A percentile compares a stretch with the other conserved stretches of the same genome.
These are phyloP conservation scores for Lacanobia oleracea DNA, from an alignment of 2,888 invertebrate species.

Conservation along the genomic window DNA sequence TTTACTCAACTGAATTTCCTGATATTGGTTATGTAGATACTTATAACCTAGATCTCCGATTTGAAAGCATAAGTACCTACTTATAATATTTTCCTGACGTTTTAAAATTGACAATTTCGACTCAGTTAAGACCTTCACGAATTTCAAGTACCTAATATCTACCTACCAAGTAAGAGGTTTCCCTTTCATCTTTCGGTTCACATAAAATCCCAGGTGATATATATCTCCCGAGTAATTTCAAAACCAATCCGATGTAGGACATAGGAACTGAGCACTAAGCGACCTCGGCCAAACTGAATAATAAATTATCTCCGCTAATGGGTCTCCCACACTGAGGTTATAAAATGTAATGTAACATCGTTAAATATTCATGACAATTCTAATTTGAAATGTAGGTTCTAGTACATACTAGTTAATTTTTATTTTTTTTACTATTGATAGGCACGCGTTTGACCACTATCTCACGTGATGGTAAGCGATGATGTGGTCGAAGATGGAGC, in stretches of 20 bases:
- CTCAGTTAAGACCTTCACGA: constrained; percentile 1
- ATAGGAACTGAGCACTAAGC: constrained; percentile 15
- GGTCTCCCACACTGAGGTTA: constrained; percentile 10
- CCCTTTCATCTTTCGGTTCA: constrained; percentile 17
- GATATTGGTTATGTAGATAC: background rate
- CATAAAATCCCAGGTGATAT: constrained; percentile 25
- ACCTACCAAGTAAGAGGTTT: background rate
- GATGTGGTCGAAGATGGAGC: no score
- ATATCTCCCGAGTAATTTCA: constrained; percentile 29
- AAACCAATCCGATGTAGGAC: constrained; percentile 34
- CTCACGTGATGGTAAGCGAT: no score
- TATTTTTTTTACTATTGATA: no score
- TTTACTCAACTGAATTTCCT: background rate
- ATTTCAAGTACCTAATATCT: constrained; percentile 1
- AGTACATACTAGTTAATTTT: constrained; percentile 11
- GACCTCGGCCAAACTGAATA: constrained; percentile 32
- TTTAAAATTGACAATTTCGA: background rate
- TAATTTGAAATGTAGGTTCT: constrained; percentile 6
- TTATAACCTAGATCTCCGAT: no score
- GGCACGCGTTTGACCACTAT: no score
- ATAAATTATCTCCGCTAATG: constrained; percentile 32
- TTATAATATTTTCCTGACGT: background rate
- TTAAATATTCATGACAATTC: constrained; percentile 26
- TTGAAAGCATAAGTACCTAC: no score
- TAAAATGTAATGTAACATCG: constrained; percentile 26